These are phyloP conservation scores for Phasia obesa DNA, from an alignment of 2,888 invertebrate genomes.

Conservation along the genomic window DNA sequence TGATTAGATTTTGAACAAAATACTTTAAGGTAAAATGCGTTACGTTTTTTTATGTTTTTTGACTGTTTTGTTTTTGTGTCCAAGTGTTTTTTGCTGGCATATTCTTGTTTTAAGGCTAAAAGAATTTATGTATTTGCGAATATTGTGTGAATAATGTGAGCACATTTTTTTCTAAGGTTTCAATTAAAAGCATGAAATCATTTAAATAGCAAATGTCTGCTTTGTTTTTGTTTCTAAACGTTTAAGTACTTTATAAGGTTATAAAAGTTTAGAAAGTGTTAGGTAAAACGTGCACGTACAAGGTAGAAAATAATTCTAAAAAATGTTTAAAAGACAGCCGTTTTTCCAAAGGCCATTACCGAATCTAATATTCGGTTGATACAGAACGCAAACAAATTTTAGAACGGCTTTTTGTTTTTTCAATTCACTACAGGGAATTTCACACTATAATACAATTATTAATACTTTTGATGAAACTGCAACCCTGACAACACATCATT, in stretches of 20 bases:
- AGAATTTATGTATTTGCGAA: conserved; percentile 42
- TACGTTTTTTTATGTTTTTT: conserved; percentile 33
- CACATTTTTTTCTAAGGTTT: conserved; percentile 52
- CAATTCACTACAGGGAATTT: no score
- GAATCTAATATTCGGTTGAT: no score
- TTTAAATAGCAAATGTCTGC: conserved; percentile 27
- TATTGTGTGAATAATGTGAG: conserved; percentile 47
- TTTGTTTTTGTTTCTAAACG: conserved; percentile 4
- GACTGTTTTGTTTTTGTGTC: conserved; percentile 21
- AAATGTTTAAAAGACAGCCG: not conserved
- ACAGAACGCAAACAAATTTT: no score
- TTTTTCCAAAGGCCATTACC: no score
- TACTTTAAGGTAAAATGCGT: conserved; percentile 20
- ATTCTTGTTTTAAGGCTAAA: conserved; percentile 52
- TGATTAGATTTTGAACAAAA: conserved; percentile 40
- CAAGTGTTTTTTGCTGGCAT: conserved; percentile 4
- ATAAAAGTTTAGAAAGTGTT: conserved; percentile 24
- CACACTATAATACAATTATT: no score
- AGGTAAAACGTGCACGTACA: not conserved
- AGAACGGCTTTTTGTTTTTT: no score
- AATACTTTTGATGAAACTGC: no score
- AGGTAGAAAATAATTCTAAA: not conserved
- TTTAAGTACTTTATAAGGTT: conserved; percentile 11
- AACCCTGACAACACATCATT: no score
- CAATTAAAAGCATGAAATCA: conserved; percentile 51